phyloP scores from a whole-genome alignment of 2,888 invertebrate species.

The Cryptocephalus moraei region DNA sequence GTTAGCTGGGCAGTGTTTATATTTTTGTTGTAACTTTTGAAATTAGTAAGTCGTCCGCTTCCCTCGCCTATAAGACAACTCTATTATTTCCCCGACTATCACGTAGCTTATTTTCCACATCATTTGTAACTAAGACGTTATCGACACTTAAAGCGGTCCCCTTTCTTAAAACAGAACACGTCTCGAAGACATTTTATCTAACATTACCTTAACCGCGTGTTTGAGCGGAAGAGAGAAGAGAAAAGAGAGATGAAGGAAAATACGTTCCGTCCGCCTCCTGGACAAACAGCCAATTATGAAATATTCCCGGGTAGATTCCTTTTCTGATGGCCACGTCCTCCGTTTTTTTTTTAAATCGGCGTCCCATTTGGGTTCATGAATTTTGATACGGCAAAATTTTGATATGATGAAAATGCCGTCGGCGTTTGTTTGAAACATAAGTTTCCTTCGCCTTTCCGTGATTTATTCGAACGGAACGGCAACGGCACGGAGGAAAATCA shows the following conservation, averaged over 20 bases:
- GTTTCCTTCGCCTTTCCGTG: no score
- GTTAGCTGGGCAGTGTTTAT: no score
- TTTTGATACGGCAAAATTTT: no score
- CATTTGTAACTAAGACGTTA: slow-evolving; percentile 14
- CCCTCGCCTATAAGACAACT: slow-evolving; percentile 2
- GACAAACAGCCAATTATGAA: slow-evolving; percentile 12
- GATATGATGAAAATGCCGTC: no score
- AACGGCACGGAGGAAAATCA: no score
- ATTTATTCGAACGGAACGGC: no score
- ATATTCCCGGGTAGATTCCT: background rate
- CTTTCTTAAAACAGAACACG: slow-evolving; percentile 12
- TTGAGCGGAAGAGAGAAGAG: background rate
- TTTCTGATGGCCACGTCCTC: no score
- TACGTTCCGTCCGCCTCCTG: background rate
- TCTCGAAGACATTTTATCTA: slow-evolving; percentile 12
- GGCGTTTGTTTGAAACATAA: no score
- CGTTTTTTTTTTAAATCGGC: background rate
- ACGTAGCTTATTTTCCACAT: slow-evolving; percentile 15
- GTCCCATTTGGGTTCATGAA: no score
- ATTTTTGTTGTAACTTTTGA: no score
- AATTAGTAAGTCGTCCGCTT: background rate
- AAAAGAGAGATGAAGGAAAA: background rate
- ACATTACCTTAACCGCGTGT: slow-evolving; percentile 9
- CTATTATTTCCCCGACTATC: slow-evolving; percentile 12
- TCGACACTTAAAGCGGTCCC: slow-evolving; percentile 13